Conservation (phyloP, 1,140 invertebrate genomes). For the Drosophila arawakana region DNA sequence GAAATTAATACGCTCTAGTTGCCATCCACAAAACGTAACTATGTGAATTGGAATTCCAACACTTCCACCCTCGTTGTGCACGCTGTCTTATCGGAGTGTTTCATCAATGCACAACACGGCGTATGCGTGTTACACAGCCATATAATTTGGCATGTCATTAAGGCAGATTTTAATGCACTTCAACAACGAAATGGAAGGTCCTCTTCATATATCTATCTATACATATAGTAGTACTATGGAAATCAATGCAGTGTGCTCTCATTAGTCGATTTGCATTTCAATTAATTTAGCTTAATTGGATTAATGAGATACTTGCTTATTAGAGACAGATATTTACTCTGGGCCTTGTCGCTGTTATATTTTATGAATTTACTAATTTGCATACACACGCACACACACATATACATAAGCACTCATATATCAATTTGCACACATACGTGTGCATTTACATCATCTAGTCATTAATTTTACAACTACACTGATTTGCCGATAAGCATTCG, state of each 20-base stretch:
- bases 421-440: conserved; percentile 56
- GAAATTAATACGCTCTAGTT: conserved; percentile 38
- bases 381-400: conserved; percentile 28
- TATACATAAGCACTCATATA: conserved; percentile 20
- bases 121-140: conserved; percentile 52
- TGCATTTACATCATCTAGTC: conserved; percentile 54
- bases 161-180: conserved; percentile 57
- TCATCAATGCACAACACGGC: conserved; percentile 56
- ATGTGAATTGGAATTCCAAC: conserved; percentile 26
- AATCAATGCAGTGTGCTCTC: conserved; percentile 65
- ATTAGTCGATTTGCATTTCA: conserved; percentile 78
- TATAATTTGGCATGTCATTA: conserved; percentile 63
- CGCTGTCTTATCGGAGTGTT: conserved; percentile 44
- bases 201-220: neutral
- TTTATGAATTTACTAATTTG: conserved; percentile 59
- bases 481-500: conserved; percentile 63
- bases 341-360: conserved; percentile 39
- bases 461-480: conserved; percentile 67
- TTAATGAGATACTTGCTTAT: conserved; percentile 78
- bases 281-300: conserved; percentile 80
- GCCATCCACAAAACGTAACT: conserved; percentile 5
- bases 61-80: neutral
- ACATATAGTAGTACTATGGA: conserved; percentile 13
- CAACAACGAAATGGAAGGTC: conserved; percentile 1
- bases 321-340: conserved; percentile 58